Percentiles rank a stretch among this genome's conserved stretches.
These are phyloP conservation scores for Corythornis leucogaster DNA, from an alignment of 2,797 vertebrate species.

Conservation along the genomic window DNA sequence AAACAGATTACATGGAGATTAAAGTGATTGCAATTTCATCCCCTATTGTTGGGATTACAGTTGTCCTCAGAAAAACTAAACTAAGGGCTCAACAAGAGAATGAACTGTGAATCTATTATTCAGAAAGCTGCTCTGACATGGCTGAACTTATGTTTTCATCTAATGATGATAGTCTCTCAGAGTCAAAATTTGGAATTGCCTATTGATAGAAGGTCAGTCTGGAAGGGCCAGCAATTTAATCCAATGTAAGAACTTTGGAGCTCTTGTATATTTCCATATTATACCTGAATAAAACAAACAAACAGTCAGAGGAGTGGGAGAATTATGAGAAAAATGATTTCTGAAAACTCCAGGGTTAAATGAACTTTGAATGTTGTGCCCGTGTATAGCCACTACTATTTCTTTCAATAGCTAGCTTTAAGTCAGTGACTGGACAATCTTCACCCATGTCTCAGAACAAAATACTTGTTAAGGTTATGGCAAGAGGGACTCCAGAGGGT, in stretches of 20 bases:
- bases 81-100: not conserved
- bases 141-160: not conserved
- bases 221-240: not conserved
- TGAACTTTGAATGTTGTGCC: not conserved
- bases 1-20: constrained; percentile 58
- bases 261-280: not conserved
- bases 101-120: not conserved
- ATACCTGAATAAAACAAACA: not conserved
- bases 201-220: not conserved
- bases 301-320: not conserved
- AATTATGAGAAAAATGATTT: not conserved
- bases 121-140: constrained; percentile 12
- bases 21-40: constrained; percentile 53
- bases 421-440: not conserved
- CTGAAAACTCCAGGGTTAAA: not conserved
- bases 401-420: constrained; percentile 3
- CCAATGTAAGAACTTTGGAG: not conserved
- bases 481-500: not conserved
- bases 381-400: not conserved
- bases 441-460: not conserved
- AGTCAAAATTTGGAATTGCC: not conserved
- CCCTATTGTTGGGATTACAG: constrained; percentile 42
- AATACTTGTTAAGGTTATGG: not conserved
- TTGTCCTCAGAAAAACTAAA: constrained; percentile 47
- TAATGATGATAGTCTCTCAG: not conserved